Base-by-base conservation (phyloP, 2,888 invertebrate species). In the Drosophila lacicola region DNA sequence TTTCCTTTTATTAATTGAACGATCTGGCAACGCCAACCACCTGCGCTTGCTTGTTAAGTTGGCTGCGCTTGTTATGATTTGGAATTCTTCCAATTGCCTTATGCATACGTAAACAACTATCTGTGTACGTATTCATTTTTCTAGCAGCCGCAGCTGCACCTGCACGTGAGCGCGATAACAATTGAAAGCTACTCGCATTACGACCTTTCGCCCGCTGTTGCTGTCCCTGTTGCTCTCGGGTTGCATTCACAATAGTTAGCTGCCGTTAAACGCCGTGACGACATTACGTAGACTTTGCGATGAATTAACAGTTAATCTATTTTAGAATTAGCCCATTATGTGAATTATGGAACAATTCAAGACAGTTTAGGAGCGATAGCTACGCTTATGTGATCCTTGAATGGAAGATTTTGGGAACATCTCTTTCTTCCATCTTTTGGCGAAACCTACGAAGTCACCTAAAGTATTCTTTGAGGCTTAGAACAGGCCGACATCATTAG, bases 221-320 rank as follows among this genome's bases (percentile, higher is more conserved):
- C 9, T 34, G 11, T 45, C 36, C 47, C 29, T n/a, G 11, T 50
- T 34, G 10, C 19, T 44, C 19, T 42, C 17, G 17, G 11, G 21
- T 10, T 37, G 19, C 44, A 14, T 25, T 25, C 45, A 39, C 19
- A 45, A 45, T 56, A 29, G 36, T 33, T 14, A 14, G 34, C 19
- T 34, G 37, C 13, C 42, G 21, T 13, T 10, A 74, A 69, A 74
- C 74, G n/a, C n/a, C n/a, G 74, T 74, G 74, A 74, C 55, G 2
- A 11, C 39, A 14, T 60, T 69, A 69, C 69, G 63, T 55, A 17
- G 34, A 9, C 13, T 17, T 47, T 21, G 41, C 21, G 33, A 49
- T 50, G 42, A 57, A 44, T 50, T 45, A 61, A 36, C 34, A 11
- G 1, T n/a, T 45, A 17, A 25, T 34, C 41, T 36, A 36, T 37